phyloP scores from a whole-genome alignment of 1,140 invertebrate genomes.

The Cyphomyrmex costatus region DNA sequence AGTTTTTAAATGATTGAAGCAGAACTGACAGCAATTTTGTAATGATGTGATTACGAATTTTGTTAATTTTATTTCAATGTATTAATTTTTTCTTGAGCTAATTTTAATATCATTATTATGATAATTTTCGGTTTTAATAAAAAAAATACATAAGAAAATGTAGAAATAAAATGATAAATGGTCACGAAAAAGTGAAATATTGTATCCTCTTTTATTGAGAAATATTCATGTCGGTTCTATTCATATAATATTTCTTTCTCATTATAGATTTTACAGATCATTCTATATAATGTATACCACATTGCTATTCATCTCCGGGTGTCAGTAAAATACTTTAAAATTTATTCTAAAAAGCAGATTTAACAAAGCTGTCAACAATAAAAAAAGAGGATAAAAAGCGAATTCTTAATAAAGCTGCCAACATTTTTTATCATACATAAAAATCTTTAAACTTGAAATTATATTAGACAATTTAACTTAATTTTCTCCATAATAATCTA shows the following conservation, averaged over 20 bases:
- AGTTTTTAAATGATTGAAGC: too few relatives aligned
- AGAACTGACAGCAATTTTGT: too few relatives aligned
- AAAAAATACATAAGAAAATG: too few relatives aligned
- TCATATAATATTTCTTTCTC: neutral
- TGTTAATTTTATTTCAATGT: too few relatives aligned
- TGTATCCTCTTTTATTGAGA: neutral
- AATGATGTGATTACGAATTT: too few relatives aligned
- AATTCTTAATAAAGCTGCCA: conserved; percentile 5
- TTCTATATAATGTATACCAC: neutral
- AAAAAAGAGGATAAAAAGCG: conserved; percentile 31
- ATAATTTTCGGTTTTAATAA: too few relatives aligned
- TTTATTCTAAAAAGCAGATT: conserved; percentile 24
- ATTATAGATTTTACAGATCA: neutral
- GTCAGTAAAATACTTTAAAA: conserved; percentile 32
- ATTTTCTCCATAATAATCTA: conserved; percentile 17
- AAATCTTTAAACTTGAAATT: conserved; percentile 13
- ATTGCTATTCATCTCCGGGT: neutral
- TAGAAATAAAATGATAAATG: too few relatives aligned
- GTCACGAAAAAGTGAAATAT: too few relatives aligned
- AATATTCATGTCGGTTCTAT: neutral
- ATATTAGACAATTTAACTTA: conserved; percentile 31
- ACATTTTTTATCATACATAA: neutral
- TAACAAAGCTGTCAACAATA: conserved; percentile 36
- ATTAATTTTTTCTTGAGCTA: too few relatives aligned
- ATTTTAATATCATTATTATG: too few relatives aligned